Conservation (phyloP, 2,113 vertebrate species). For the Corvus moneduloides region DNA sequence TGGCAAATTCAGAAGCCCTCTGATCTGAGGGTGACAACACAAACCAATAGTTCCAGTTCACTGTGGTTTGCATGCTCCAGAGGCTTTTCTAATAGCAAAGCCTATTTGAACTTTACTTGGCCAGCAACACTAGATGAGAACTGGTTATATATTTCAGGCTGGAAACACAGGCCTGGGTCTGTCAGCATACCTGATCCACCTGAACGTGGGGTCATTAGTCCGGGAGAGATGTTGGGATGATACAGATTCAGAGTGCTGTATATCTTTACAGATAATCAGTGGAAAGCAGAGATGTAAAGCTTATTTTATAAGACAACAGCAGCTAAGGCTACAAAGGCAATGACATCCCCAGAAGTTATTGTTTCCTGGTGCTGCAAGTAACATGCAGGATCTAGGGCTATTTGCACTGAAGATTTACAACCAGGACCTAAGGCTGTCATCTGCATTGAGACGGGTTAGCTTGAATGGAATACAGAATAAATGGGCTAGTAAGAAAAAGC, state of each 20-base stretch:
- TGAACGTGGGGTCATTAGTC: rapidly evolving
- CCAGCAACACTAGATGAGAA: not conserved
- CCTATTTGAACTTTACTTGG: not conserved
- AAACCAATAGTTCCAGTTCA: not conserved
- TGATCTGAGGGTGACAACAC: not conserved
- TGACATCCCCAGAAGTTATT: not conserved
- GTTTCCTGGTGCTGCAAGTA: not conserved
- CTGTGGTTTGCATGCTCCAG: not conserved
- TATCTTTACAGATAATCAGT: not conserved
- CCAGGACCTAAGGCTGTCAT: not conserved
- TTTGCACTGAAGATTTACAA: not conserved
- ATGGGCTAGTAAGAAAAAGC: not conserved
- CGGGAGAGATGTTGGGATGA: not conserved
- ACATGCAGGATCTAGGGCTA: not conserved
- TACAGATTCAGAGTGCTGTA: not conserved
- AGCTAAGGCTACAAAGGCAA: not conserved
- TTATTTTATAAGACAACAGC: not conserved
- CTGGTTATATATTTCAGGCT: not conserved
- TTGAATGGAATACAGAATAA: not conserved
- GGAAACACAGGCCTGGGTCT: not conserved
- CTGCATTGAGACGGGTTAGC: not conserved
- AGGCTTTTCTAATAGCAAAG: not conserved
- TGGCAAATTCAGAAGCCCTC: not conserved
- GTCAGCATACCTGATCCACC: not conserved
- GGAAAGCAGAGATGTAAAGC: not conserved